phyloP scores from a whole-genome alignment of 2,888 invertebrate species.

The Abrostola tripartita region DNA sequence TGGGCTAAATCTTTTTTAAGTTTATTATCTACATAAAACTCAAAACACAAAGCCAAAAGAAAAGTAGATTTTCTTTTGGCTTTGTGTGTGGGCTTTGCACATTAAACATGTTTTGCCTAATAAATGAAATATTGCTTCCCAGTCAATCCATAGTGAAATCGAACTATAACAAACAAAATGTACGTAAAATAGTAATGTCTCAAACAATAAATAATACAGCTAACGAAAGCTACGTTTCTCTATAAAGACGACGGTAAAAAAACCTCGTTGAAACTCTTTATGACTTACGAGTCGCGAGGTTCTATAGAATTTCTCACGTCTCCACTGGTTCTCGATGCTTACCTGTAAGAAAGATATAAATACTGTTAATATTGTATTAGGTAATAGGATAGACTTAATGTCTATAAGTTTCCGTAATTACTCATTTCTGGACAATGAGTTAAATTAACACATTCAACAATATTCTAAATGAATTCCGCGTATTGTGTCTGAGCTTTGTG shows the following conservation, averaged over 20 bases:
- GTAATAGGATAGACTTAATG: conserved; percentile 13
- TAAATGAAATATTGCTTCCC: conserved; percentile 15
- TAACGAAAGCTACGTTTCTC: conserved; percentile 47
- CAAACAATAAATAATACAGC: conserved; percentile 40
- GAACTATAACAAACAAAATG: conserved; percentile 20
- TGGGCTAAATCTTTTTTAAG: neutral
- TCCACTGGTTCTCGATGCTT: conserved; percentile 49
- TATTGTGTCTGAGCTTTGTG: too few species aligned
- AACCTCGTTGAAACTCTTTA: conserved; percentile 61
- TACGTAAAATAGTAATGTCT: conserved; percentile 26
- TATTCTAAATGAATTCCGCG: conserved; percentile 1
- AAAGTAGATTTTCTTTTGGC: too few species aligned
- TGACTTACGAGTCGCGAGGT: conserved; percentile 53
- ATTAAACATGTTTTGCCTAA: conserved; percentile 12
- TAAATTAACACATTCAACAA: conserved; percentile 21
- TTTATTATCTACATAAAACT: conserved; percentile 24
- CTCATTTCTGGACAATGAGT: conserved; percentile 23
- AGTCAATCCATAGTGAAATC: conserved; percentile 11
- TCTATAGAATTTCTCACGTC: conserved; percentile 67
- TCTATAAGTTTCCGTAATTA: conserved; percentile 21
- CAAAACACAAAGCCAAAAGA: conserved; percentile 6
- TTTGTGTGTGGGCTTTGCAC: too few species aligned
- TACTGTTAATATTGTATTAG: conserved; percentile 31
- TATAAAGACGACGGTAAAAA: conserved; percentile 48
- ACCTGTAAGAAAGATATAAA: conserved; percentile 63